Percentiles rank a stretch among this genome's conserved stretches.
Conservation (phyloP, 2,113 vertebrate species). For the Gallinago media region DNA sequence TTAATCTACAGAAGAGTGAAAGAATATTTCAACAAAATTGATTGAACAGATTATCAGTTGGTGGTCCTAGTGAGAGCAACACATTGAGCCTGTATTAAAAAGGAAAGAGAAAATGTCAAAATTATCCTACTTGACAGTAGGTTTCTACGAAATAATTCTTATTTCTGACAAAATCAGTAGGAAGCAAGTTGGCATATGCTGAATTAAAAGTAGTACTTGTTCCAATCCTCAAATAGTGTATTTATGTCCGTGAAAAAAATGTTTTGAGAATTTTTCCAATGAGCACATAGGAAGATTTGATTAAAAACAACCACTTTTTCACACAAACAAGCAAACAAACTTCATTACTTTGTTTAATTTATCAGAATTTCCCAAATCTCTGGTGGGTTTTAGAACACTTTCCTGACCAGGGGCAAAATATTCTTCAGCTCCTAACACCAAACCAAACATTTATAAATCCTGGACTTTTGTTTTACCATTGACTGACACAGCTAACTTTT, state of each 20-base stretch:
- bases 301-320: neutral
- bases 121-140: neutral
- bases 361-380: neutral
- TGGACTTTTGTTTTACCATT: neutral
- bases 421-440: neutral
- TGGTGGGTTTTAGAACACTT: neutral
- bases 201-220: neutral
- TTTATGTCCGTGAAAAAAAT: neutral
- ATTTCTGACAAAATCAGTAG: neutral
- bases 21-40: neutral
- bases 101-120: neutral
- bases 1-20: neutral
- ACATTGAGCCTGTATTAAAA: neutral
- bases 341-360: neutral
- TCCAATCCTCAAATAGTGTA: neutral
- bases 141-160: neutral
- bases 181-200: neutral
- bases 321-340: neutral
- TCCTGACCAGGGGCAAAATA: neutral
- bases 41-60: neutral
- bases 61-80: neutral
- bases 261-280: neutral
- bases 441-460: neutral
- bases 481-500: neutral
- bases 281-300: neutral